Evolutionary conservation across 2,888 invertebrate genomes (phyloP), one percentile per base, ranked within the genome.

Genomic region (Patella ulyssiponensis): DNA sequence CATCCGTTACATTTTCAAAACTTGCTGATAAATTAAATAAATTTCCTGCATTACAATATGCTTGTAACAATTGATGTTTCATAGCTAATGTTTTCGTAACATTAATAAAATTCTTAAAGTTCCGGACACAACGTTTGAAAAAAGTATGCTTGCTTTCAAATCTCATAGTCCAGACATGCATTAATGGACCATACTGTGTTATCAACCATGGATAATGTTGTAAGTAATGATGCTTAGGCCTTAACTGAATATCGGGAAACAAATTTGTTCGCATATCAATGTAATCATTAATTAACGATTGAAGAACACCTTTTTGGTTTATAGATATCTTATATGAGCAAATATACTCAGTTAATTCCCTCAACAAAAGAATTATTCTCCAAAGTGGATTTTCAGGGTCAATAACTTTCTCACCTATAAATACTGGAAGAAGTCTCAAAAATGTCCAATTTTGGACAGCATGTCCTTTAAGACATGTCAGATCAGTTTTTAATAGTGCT

Each of bases 391-490:
- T n/a, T 14, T 56, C 56, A n/a, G 56, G 14, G 56, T 56, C 56
- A 14, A 17, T n/a, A 17, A 56, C n/a, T 14, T 17, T 17, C n/a
- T 56, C 56, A 56, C 56, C 56, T 56, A 56, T 56, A 14, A 56
- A 56, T 56, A 56, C n/a, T 56, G 56, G 56, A 56, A 56, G 56
- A 14, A 56, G 56, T 56, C 56, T 56, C n/a, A 56, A 56, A 56
- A 56, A 56, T 56, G 56, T 17, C 56, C 56, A 56, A 56, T 56
- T 56, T n/a, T 56, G 56, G 15, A 56, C 56, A 56, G 56, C 56
- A 56, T 56, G 56, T 14, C 56, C 56, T 56, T 56, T 56, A 14
- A 56, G n/a, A n/a, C 15, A 56, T 17, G 56, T 17, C 15, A 56
- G 56, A 56, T 56, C 56, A 14, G 3, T n/a, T 56, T 56, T 56